Base-by-base conservation (phyloP, 1,140 invertebrate species). In the Heliothis virescens region DNA sequence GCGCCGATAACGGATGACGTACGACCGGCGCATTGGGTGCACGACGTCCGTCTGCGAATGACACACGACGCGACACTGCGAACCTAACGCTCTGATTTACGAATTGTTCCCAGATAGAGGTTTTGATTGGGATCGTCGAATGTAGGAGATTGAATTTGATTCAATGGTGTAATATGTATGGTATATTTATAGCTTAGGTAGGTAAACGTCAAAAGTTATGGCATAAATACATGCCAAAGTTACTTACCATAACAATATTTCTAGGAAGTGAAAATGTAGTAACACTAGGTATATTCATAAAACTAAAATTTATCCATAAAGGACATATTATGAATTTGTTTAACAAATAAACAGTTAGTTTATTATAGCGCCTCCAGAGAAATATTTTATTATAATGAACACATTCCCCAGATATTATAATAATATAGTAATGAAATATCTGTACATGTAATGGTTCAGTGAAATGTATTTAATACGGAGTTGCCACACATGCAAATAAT, bases 1-100 rank as follows among this genome's bases (percentile, higher is more conserved):
- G 79, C 82, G 80, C 80, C 85, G 90, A 91, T 92, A 91, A 92
- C 86, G 85, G 82, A 91, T 93, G 92, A 93, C 88, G 85, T 90
- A 91, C 83, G 86, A 78, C 72, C 83, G 82, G 63, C 79, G 80
- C 79, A 79, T 82, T 80, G 86, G 73, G 86, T 76, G 80, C 82
- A 80, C 78, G 82, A 84, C 83, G 82, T 87, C 83, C 85, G 88
- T 86, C 87, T 88, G 86, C 82, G 83, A 76, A 86, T 91, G 90
- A 91, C 90, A 91, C 83, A 89, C 82, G 81, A 79, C 76, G 50
- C 74, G 69, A 71, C 47, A 50, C 5, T 29, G 67, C 48, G 67
- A 71, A 71, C 48, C 21, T 10, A 52, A 15, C 63, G 73, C 80
- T 71, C 67, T 75, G 73, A 52, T 55, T 69, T 75, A 73, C 60